Conservation (phyloP, 2,797 vertebrate species). For the Gallinago nigripennis region DNA sequence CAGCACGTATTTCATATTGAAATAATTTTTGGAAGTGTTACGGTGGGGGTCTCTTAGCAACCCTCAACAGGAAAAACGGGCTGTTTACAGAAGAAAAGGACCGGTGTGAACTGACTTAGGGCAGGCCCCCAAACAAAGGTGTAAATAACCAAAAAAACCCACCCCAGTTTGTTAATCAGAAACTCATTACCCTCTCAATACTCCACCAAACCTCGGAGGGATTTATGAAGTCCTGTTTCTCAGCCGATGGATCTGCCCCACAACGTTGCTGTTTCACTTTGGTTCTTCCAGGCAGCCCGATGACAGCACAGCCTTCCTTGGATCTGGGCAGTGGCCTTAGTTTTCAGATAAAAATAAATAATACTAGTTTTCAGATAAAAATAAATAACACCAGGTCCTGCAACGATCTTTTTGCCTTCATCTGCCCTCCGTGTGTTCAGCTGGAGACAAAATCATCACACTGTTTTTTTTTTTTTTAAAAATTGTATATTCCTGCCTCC, state of each 20-base stretch:
- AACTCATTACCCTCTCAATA: neutral
- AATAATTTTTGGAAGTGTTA: neutral
- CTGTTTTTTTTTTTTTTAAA: neutral
- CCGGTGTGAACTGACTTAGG: accelerated
- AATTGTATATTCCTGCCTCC: neutral
- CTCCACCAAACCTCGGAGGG: neutral
- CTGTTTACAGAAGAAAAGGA: neutral
- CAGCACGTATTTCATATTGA: neutral
- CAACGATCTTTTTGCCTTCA: neutral
- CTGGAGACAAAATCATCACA: neutral
- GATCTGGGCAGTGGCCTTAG: neutral
- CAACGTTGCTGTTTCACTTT: neutral
- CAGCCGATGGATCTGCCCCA: neutral
- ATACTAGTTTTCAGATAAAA: neutral
- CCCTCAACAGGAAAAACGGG: neutral
- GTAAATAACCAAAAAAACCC: neutral
- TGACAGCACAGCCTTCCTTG: neutral
- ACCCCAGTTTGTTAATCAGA: neutral
- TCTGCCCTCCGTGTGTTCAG: neutral
- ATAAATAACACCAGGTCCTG: neutral
- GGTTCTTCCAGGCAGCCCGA: neutral
- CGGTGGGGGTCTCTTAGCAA: neutral
- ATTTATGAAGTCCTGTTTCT: neutral
- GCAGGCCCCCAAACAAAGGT: neutral
- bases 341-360: neutral